Evolutionary conservation across 2,888 invertebrate species (phyloP).

Genomic region (Drosophila putrida): DNA sequence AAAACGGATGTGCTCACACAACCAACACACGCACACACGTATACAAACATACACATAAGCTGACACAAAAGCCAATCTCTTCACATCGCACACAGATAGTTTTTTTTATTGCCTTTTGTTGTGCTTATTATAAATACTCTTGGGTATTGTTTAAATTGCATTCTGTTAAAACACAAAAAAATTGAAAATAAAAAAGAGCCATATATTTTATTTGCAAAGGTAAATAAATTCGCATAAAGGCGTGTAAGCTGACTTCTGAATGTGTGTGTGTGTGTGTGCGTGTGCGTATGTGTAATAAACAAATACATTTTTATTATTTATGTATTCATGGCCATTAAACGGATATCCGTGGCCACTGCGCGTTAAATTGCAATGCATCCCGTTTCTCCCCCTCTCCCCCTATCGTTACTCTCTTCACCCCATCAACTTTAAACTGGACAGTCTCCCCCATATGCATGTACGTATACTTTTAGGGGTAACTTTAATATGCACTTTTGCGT

Average conservation of each 20-base stretch:
- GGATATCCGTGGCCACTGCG: slow-evolving; percentile 79
- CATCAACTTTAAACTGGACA: not conserved
- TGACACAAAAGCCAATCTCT: slow-evolving; percentile 69
- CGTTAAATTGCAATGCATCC: slow-evolving; percentile 73
- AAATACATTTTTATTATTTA: slow-evolving; percentile 82
- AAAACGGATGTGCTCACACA: slow-evolving; percentile 64
- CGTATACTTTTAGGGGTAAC: slow-evolving; percentile 20
- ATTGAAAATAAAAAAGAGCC: slow-evolving; percentile 1
- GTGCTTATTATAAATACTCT: slow-evolving; percentile 74
- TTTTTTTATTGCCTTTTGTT: slow-evolving; percentile 63
- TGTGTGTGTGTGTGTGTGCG: slow-evolving; percentile 31
- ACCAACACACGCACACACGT: slow-evolving; percentile 19
- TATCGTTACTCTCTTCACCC: not conserved
- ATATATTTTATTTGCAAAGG: slow-evolving; percentile 79
- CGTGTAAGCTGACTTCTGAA: slow-evolving; percentile 66
- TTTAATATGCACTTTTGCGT: slow-evolving; percentile 43
- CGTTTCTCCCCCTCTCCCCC: slow-evolving; percentile 9
- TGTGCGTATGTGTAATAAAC: slow-evolving; percentile 70
- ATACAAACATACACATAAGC: not conserved
- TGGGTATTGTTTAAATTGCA: slow-evolving; percentile 78
- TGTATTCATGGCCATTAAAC: slow-evolving; percentile 82
- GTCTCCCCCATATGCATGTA: slow-evolving; percentile 21
- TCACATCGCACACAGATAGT: slow-evolving; percentile 63
- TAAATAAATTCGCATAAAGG: slow-evolving; percentile 72
- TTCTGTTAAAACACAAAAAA: slow-evolving; percentile 53